phyloP scores from a whole-genome alignment of 2,113 vertebrate species.

The Accipiter cooperii region DNA sequence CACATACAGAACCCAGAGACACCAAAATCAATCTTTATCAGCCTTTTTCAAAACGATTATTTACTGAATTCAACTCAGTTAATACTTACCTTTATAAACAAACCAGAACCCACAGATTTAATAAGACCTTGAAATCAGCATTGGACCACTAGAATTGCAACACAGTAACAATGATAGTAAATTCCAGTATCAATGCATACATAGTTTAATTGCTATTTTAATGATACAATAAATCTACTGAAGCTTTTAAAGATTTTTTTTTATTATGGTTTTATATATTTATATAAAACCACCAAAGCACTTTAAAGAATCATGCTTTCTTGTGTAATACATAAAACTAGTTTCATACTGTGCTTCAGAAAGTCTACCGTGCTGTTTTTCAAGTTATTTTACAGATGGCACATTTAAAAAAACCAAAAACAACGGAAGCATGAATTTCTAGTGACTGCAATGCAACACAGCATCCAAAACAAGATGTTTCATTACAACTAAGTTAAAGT shows the following conservation, averaged over 20 bases:
- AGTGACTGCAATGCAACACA: conserved; percentile 35
- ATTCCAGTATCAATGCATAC: neutral
- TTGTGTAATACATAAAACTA: conserved; percentile 56
- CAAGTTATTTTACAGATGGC: conserved; percentile 62
- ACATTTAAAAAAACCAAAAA: neutral
- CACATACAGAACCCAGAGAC: neutral
- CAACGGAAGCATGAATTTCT: conserved; percentile 23
- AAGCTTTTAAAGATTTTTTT: conserved; percentile 27
- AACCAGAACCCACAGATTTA: neutral
- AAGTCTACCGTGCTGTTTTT: conserved; percentile 47
- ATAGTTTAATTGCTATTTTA: conserved; percentile 61
- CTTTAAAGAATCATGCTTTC: conserved; percentile 65
- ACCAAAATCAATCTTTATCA: neutral
- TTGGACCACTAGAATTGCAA: neutral
- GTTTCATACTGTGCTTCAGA: conserved; percentile 55
- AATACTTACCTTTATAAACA: conserved; percentile 32
- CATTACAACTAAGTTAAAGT: conserved; percentile 50
- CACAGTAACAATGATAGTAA: neutral
- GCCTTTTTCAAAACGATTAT: neutral
- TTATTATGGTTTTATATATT: conserved; percentile 68
- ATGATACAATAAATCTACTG: conserved; percentile 55
- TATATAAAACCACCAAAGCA: conserved; percentile 73
- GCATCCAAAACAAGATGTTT: conserved; percentile 25
- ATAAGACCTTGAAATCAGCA: neutral
- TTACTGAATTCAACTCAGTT: neutral